Conservation (phyloP, 2,888 invertebrate genomes). For the Pocota personata region DNA sequence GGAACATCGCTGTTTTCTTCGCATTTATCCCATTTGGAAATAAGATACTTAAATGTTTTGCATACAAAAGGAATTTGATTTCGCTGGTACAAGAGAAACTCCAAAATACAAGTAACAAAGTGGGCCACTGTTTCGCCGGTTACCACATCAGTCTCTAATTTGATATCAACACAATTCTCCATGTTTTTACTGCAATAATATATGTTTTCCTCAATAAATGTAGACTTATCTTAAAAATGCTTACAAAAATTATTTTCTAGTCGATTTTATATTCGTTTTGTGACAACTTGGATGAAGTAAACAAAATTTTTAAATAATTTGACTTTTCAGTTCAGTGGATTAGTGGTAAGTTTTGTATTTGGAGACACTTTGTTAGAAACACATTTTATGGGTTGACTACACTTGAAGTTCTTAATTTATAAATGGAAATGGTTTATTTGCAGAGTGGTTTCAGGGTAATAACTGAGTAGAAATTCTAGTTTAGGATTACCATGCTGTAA, state of each 20-base stretch:
- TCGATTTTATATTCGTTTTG: too few relatives aligned
- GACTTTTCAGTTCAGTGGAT: not conserved
- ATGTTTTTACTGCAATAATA: not conserved
- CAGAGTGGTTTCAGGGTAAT: too few relatives aligned
- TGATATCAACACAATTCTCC: constrained; percentile 76
- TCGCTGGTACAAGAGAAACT: constrained; percentile 80
- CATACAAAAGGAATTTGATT: constrained; percentile 82
- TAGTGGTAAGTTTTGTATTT: not conserved
- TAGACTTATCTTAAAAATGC: too few relatives aligned
- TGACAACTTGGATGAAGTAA: not conserved
- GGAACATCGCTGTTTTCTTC: constrained; percentile 39
- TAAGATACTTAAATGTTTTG: constrained; percentile 80
- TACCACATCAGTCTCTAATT: constrained; percentile 78
- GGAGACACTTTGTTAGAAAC: not conserved
- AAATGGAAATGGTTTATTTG: too few relatives aligned
- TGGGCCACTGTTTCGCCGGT: constrained; percentile 78
- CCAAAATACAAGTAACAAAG: constrained; percentile 78
- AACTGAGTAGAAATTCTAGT: too few relatives aligned
- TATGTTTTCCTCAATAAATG: too few relatives aligned
- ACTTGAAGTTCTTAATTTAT: not conserved
- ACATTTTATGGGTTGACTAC: not conserved
- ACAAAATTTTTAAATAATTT: not conserved
- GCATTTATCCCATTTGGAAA: constrained; percentile 77
- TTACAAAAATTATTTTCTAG: too few relatives aligned
- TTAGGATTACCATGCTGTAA: too few relatives aligned